Conservation (phyloP, 2,888 invertebrate species). For the Drosophila recens region DNA sequence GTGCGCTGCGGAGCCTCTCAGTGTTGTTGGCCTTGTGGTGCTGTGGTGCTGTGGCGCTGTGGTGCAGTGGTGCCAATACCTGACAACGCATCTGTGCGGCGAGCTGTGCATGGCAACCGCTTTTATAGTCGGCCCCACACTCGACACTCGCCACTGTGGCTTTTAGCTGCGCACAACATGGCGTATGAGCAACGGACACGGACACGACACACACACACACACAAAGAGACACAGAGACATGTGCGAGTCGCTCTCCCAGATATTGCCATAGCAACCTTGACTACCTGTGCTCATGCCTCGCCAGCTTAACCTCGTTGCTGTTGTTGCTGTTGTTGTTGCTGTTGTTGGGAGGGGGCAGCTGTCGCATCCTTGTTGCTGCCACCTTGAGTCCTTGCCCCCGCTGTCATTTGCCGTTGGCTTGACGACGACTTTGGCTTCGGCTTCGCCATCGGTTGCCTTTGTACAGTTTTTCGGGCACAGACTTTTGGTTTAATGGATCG, state of each 20-base stretch:
- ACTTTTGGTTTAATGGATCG: slow-evolving; percentile 82
- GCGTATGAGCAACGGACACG: slow-evolving; percentile 69
- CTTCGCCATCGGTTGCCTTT: slow-evolving; percentile 55
- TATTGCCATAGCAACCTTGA: slow-evolving; percentile 81
- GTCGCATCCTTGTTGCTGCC: slow-evolving; percentile 28
- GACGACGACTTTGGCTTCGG: slow-evolving; percentile 29
- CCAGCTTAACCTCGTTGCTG: slow-evolving; percentile 60
- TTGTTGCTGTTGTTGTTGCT: slow-evolving; percentile 4
- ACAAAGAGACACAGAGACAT: slow-evolving; percentile 1
- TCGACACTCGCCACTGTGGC: slow-evolving; percentile 29
- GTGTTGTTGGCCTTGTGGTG: slow-evolving; percentile 58
- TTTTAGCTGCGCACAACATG: slow-evolving; percentile 74
- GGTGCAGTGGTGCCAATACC: slow-evolving; percentile 43
- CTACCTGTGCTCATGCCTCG: slow-evolving; percentile 76
- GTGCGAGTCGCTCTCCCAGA: slow-evolving; percentile 61
- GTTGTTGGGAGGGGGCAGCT: slow-evolving; percentile 17
- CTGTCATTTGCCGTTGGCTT: slow-evolving; percentile 23
- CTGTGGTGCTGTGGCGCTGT: slow-evolving; percentile 57
- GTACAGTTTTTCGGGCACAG: slow-evolving; percentile 67
- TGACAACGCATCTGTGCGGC: slow-evolving; percentile 72
- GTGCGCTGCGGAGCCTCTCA: slow-evolving; percentile 2
- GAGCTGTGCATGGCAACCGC: slow-evolving; percentile 73
- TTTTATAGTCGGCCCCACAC: slow-evolving; percentile 66
- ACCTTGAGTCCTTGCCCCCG: slow-evolving; percentile 41
- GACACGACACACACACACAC: slow-evolving; percentile 22